Percentiles rank a stretch among this genome's conserved stretches.
Evolutionary conservation across 2,797 vertebrate species (phyloP).

Genomic region (Aselliscus stoliczkanus): DNA sequence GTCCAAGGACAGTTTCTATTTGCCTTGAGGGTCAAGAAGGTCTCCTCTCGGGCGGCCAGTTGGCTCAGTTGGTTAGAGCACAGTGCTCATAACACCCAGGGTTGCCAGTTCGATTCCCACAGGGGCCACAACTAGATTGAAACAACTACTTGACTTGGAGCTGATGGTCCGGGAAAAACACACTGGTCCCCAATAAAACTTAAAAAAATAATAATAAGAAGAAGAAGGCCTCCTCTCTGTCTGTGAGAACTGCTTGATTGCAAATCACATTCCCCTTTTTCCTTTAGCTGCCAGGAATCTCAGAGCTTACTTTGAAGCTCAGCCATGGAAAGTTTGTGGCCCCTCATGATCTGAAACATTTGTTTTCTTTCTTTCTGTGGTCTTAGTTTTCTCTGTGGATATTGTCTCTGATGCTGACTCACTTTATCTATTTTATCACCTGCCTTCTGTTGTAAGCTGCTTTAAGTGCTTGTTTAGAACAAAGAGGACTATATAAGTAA

Average conservation of each 20-base stretch:
- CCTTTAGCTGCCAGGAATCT: conserved; percentile 34
- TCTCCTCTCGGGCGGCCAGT: neutral
- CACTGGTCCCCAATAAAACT: too few relatives aligned
- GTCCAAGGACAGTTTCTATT: neutral
- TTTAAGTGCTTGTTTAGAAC: neutral
- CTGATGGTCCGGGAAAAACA: too few relatives aligned
- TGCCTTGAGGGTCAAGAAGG: neutral
- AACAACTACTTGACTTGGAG: too few relatives aligned
- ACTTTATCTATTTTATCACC: neutral
- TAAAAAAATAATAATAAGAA: too few relatives aligned
- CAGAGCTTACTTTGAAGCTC: conserved; percentile 24
- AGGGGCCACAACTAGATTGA: too few relatives aligned
- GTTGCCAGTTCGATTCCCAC: too few relatives aligned
- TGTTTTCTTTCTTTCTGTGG: neutral
- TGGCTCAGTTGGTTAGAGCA: too few relatives aligned
- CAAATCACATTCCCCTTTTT: conserved; percentile 39
- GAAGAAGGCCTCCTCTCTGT: neutral
- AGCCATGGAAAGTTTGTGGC: neutral
- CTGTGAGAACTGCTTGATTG: neutral
- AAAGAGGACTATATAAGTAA: neutral
- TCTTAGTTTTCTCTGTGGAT: neutral
- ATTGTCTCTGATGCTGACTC: neutral
- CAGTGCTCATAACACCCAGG: too few relatives aligned
- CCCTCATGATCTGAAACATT: neutral
- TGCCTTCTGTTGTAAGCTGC: neutral